Evolutionary conservation across 2,113 vertebrate genomes (phyloP), one percentile per base, ranked within the genome.

Genomic region (Sterrhoptilus dennistouni): DNA sequence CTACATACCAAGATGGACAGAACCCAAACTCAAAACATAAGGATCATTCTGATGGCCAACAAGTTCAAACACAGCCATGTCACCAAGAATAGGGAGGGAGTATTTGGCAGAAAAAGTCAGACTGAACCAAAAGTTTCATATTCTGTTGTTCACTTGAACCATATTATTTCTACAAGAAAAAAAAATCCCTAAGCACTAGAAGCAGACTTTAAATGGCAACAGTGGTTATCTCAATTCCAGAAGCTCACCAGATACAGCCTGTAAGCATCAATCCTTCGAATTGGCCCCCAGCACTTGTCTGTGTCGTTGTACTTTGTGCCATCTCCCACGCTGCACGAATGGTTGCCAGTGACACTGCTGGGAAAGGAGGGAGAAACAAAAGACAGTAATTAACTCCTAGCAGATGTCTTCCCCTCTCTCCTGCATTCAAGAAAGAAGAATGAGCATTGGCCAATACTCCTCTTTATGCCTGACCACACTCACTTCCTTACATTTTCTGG

Each of bases 221-320:
- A 61, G 17, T 1, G 5, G n/a, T 42, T 8, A 82, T 11, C 6
- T 25, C 33, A 17, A 27, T n/a, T 42, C 33, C 25, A 83, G 68
- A 40, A 66, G 98, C 99, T 99, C 90, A 99, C 99, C 99, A 99
- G 92, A 79, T 99, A 99, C 56, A 99, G 98, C n/a, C 98, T 98
- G 98, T 99, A 99, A 19, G 99, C 99, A 54, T 99, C 98, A 81
- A 98, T 98, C 23, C 99, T 97, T 5, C 98, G 98, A 82, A 99
- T 98, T 2, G 98, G 96, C 8, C 99, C 99, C 99, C 99, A 99
- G 98, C 99, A 99, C 9, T 88, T 95, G 50, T 99, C 99, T 0
- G 99, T 99, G 77, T 99, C 99, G 0, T 99, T 99, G 97, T 98
- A 98, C 95, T 98, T 99, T 74, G 98, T 92, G 75, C 98, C 95